Evolutionary conservation across 2,888 invertebrate species (phyloP).

Genomic region (Eristalinus sepulchralis): DNA sequence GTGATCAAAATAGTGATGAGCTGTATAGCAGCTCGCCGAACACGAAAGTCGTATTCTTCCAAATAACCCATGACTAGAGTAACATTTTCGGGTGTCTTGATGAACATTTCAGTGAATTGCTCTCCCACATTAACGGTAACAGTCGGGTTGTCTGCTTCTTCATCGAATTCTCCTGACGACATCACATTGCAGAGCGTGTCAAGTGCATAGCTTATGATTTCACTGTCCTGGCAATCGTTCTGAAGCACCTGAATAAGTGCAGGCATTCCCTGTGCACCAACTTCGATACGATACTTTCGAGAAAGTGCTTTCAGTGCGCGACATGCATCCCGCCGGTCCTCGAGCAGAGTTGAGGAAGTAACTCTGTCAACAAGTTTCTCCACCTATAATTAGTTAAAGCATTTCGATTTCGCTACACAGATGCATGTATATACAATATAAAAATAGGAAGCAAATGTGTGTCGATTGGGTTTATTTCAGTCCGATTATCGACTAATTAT

Average conservation of each 20-base stretch:
- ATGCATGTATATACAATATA: constrained; percentile 17
- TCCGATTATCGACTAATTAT: constrained; percentile 40
- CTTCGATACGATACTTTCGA: constrained; percentile 95
- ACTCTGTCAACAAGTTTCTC: constrained; percentile 96
- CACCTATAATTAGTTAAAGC: constrained; percentile 83
- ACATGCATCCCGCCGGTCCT: constrained; percentile 98
- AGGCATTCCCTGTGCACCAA: constrained; percentile 96
- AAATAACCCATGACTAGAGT: constrained; percentile 90
- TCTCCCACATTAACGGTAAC: constrained; percentile 89
- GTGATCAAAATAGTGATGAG: constrained; percentile 92
- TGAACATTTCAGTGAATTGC: constrained; percentile 98
- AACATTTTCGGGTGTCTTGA: constrained; percentile 93
- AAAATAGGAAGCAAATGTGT: constrained; percentile 44
- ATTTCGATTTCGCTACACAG: constrained; percentile 24
- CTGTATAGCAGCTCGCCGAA: constrained; percentile 94
- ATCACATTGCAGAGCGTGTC: constrained; percentile 96
- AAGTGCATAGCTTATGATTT: constrained; percentile 94
- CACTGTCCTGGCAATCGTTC: constrained; percentile 93
- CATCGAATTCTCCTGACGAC: constrained; percentile 89
- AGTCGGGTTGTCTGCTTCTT: constrained; percentile 87
- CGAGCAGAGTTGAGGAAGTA: constrained; percentile 94
- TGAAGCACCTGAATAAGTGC: constrained; percentile 90
- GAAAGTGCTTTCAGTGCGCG: constrained; percentile 95
- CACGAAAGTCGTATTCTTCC: constrained; percentile 97
- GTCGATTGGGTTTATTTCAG: constrained; percentile 6